Evolutionary conservation across 1,140 invertebrate species (phyloP), one percentile per base, ranked within the genome.

Genomic region (Rhysida immarginata): DNA sequence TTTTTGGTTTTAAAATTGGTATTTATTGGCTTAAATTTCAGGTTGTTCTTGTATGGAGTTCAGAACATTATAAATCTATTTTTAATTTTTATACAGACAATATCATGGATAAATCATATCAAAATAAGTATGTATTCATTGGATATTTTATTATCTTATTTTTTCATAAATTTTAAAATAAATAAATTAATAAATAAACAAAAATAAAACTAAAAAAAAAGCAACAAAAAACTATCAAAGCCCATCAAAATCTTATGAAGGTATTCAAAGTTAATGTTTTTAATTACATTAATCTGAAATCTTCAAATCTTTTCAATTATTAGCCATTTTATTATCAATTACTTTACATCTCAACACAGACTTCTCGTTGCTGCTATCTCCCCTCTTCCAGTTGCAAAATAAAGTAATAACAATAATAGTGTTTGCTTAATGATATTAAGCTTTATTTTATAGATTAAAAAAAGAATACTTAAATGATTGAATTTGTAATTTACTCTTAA

Each of bases 41-140:
- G 50, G 50, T 25, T 8, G 5, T 26, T 26, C 21, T 52, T 5
- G 50, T 35, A 52, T 52, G 50, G 50, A 52, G 50, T 26, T 8
- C 3, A 35, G 27, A 52, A 8, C 29, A 52, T 8, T 26, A 52
- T 35, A 11, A 5, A n/a, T 3, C 20, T 35, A 20, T 46, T 11
- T 52, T 52, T 20, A 25, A n/a, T 52, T 14, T 20, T 26, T 52
- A 8, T 52, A 23, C 5, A 8, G 50, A 52, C 23, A 52, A 52
- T 35, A 25, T 52, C 5, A 52, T 52, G 50, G 23, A 24, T 14
- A 52, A 26, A 26, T 52, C 50, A 8, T 52, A 26, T 20, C 50
- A 52, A 52, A 5, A 41, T 18, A 26, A 52, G 50, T 52, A 52
- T 5, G 26, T 18, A 8, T 26, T 48, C 5, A 8, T 21, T 48